Evolutionary conservation across 2,888 invertebrate species (phyloP).

Genomic region (Melitaea athalia): DNA sequence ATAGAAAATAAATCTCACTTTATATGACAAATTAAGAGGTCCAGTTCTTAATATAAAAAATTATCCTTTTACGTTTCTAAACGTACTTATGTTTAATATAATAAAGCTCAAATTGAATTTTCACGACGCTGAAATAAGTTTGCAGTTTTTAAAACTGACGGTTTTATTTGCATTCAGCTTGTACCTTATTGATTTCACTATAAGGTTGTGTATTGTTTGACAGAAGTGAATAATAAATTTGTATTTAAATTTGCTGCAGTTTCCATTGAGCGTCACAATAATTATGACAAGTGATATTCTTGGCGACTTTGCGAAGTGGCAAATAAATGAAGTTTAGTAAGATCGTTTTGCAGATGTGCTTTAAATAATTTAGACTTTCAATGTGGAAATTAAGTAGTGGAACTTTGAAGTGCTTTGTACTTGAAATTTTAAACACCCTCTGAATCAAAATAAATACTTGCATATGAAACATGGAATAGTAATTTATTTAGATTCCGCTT

Average conservation of each 20-base stretch:
- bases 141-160: conserved; percentile 20
- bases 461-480: not conserved
- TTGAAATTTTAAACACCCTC: not conserved
- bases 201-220: conserved; percentile 24
- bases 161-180: conserved; percentile 3
- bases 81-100: not conserved
- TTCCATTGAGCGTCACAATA: conserved; percentile 38
- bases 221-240: conserved; percentile 1
- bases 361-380: conserved; percentile 1
- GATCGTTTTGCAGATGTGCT: conserved; percentile 24
- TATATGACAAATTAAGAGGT: conserved; percentile 44
- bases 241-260: conserved; percentile 36
- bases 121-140: not conserved
- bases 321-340: conserved; percentile 32
- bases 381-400: not conserved
- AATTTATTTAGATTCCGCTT: not conserved
- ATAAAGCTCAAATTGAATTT: conserved; percentile 25
- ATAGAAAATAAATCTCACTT: conserved; percentile 43
- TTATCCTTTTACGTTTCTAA: not conserved
- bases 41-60: conserved; percentile 26
- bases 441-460: not conserved
- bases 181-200: not conserved
- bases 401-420: not conserved
- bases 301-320: conserved; percentile 33
- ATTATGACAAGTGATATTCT: conserved; percentile 44